Evolutionary conservation across 2,888 invertebrate species (phyloP).

Genomic region (Criorhina ranunculi): DNA sequence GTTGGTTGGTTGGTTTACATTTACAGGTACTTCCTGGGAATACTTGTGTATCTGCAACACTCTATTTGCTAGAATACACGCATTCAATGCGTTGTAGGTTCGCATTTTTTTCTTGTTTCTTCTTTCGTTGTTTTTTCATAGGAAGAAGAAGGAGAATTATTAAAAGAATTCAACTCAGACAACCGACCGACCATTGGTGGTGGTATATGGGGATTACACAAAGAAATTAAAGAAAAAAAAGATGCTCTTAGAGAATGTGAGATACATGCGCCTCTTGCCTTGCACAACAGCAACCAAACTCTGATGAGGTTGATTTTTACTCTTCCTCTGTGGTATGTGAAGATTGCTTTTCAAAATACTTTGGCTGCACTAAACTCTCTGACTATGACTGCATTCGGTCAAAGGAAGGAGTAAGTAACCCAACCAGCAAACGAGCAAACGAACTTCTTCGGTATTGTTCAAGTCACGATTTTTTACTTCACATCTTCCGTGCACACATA

Average conservation of each 20-base stretch:
- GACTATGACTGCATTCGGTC: constrained; percentile 70
- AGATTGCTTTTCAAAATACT: constrained; percentile 73
- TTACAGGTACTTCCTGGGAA: constrained; percentile 74
- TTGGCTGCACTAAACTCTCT: constrained; percentile 66
- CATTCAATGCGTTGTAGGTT: constrained; percentile 64
- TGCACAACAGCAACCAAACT: constrained; percentile 55
- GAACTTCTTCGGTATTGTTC: constrained; percentile 83
- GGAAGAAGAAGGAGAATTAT: constrained; percentile 68
- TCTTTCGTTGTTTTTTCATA: constrained; percentile 31
- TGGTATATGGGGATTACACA: constrained; percentile 66
- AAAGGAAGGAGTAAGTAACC: constrained; percentile 65
- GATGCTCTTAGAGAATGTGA: constrained; percentile 65
- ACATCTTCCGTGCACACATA: constrained; percentile 63
- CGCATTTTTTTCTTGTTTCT: constrained; percentile 4
- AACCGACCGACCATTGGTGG: constrained; percentile 11
- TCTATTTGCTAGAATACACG: constrained; percentile 70
- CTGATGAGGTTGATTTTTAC: constrained; percentile 72
- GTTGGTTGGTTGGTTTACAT: constrained; percentile 27
- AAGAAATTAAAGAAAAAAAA: constrained; percentile 47
- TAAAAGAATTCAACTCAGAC: constrained; percentile 70
- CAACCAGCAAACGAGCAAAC: constrained; percentile 61
- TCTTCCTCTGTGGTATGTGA: constrained; percentile 69
- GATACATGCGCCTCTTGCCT: constrained; percentile 65
- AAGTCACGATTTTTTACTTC: constrained; percentile 82
- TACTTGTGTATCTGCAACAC: constrained; percentile 70